phyloP scores from a whole-genome alignment of 2,888 invertebrate genomes.

The Diarsia rubi region DNA sequence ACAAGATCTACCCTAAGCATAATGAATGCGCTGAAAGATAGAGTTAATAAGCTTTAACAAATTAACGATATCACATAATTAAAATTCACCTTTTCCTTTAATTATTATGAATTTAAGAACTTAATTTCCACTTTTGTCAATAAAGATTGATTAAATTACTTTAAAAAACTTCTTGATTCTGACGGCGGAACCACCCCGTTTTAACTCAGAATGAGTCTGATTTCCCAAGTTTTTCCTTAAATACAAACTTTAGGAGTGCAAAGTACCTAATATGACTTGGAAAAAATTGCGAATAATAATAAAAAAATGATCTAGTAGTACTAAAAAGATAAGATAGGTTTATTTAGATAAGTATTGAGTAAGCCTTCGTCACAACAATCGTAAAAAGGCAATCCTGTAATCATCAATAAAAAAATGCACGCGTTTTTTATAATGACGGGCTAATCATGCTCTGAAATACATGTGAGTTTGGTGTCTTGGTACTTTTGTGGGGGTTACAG shows the following conservation, averaged over 20 bases:
- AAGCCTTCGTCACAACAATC: constrained; percentile 15
- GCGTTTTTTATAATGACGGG: constrained; percentile 11
- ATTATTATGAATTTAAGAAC: background rate
- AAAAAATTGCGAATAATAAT: background rate
- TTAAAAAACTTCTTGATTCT: background rate
- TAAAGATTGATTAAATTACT: too few species aligned
- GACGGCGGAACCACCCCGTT: background rate
- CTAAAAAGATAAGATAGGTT: constrained; percentile 18
- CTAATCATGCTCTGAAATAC: background rate
- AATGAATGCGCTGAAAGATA: background rate
- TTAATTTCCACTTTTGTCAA: constrained; percentile 25
- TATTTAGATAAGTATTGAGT: background rate
- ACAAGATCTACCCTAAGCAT: background rate
- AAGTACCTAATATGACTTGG: constrained; percentile 14
- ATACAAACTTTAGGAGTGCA: constrained; percentile 13
- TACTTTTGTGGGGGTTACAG: background rate
- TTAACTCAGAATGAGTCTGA: constrained; percentile 5
- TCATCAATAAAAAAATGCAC: background rate
- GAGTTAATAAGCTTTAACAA: background rate
- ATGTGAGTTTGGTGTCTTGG: background rate
- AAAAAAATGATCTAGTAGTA: constrained; percentile 7
- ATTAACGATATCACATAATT: background rate
- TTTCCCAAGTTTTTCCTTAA: constrained; percentile 1
- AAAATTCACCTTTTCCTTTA: constrained; percentile 24
- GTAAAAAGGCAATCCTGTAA: background rate